These are phyloP conservation scores for Mesembrinibis cayennensis DNA, from an alignment of 2,113 vertebrate genomes.

Conservation along the genomic window DNA sequence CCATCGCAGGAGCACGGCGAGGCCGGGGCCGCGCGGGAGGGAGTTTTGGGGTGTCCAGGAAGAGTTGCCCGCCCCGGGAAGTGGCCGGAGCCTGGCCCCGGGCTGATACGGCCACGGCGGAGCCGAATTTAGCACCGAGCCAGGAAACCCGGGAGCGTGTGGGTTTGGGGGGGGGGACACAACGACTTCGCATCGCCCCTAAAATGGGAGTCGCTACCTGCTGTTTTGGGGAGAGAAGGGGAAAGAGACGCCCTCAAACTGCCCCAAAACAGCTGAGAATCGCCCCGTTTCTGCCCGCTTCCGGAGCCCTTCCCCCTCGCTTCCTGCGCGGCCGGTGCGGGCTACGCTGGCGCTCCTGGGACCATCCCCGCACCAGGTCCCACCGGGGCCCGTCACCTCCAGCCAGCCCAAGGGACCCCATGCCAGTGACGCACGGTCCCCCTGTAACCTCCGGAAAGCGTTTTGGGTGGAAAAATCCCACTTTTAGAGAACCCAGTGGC, in stretches of 20 bases:
- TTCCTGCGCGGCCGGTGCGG: fast-evolving
- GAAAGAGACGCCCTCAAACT: fast-evolving
- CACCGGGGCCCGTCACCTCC: fast-evolving
- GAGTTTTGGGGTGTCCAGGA: not conserved
- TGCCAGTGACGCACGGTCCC: fast-evolving
- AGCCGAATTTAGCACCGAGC: not conserved
- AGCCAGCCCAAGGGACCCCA: fast-evolving
- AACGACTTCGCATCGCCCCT: fast-evolving
- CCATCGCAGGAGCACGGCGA: fast-evolving
- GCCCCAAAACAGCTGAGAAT: not conserved
- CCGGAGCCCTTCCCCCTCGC: slow-evolving; percentile 28
- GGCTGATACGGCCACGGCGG: not conserved
- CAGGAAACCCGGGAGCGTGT: not conserved
- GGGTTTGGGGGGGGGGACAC: too few species aligned
- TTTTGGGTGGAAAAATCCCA: not conserved
- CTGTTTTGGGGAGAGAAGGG: not conserved
- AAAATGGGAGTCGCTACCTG: fast-evolving
- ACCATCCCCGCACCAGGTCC: fast-evolving
- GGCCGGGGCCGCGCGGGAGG: fast-evolving
- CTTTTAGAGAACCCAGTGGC: fast-evolving
- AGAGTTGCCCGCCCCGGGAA: not conserved
- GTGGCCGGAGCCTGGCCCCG: not conserved
- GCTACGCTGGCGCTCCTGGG: fast-evolving
- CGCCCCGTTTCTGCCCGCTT: not conserved
- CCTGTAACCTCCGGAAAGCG: fast-evolving